Percentiles rank a stretch among this genome's conserved stretches.
Conservation (phyloP, 2,113 vertebrate genomes). For the Peromyscus maniculatus region DNA sequence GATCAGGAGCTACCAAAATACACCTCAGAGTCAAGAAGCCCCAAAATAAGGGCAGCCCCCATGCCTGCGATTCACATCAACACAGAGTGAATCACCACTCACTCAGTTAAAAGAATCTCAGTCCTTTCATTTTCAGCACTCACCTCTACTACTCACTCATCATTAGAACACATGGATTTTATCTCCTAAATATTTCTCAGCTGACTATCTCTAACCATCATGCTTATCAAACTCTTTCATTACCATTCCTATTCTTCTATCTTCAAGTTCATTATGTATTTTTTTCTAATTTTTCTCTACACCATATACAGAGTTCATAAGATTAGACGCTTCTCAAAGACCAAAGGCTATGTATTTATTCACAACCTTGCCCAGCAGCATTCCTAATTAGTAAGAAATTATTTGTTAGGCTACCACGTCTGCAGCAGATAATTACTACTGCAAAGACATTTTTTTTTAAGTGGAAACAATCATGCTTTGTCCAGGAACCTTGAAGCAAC, state of each 20-base stretch:
- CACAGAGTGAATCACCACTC: neutral
- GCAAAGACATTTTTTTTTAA: neutral
- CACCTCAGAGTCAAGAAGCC: neutral
- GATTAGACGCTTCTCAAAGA: neutral
- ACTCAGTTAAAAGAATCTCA: neutral
- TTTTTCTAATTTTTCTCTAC: conserved; percentile 15
- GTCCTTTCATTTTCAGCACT: neutral
- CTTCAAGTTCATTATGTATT: neutral
- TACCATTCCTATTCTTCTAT: neutral
- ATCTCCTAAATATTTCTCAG: conserved; percentile 11
- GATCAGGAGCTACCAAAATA: neutral
- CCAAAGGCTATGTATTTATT: neutral
- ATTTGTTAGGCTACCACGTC: neutral
- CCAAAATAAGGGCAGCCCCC: neutral
- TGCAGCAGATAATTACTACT: neutral
- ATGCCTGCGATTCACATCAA: neutral
- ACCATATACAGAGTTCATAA: neutral
- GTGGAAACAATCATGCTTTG: neutral
- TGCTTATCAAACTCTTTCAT: neutral
- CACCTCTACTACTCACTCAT: neutral
- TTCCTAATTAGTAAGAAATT: conserved; percentile 3
- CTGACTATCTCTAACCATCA: neutral
- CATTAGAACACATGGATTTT: neutral
- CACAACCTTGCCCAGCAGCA: neutral
- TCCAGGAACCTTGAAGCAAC: conserved; percentile 46